Percentiles rank a stretch among this genome's conserved stretches.
These are phyloP conservation scores for Panthera tigris DNA, from an alignment of 2,113 vertebrate species.

Conservation along the genomic window DNA sequence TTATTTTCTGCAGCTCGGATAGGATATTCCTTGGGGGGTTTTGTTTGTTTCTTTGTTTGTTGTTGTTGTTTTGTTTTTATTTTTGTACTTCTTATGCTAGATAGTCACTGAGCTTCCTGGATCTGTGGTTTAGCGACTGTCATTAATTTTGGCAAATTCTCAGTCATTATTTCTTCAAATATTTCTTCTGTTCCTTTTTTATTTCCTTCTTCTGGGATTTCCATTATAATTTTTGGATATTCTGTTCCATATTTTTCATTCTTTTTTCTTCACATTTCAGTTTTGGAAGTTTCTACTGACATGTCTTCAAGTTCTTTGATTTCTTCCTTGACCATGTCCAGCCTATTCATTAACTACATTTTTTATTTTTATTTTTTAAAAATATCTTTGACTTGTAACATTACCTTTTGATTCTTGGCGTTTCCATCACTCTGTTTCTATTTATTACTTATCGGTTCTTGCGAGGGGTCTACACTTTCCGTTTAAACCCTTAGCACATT, in stretches of 20 bases:
- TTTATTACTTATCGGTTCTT: background rate
- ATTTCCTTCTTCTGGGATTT: background rate
- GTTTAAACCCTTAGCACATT: background rate
- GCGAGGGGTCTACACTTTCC: background rate
- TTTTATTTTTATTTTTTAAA: background rate
- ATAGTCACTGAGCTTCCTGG: background rate
- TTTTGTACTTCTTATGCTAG: background rate
- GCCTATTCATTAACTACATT: background rate
- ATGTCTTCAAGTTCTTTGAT: background rate
- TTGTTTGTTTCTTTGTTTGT: background rate
- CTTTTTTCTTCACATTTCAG: background rate
- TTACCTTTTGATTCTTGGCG: background rate
- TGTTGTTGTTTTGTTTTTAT: background rate
- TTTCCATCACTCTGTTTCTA: background rate
- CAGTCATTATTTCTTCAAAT: background rate
- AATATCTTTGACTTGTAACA: background rate
- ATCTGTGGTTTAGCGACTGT: background rate
- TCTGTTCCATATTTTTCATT: background rate
- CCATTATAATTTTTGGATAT: background rate
- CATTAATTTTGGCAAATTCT: background rate
- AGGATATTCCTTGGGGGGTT: background rate
- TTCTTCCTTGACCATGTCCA: background rate
- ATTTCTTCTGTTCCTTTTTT: background rate
- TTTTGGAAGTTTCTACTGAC: background rate
- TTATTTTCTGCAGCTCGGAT: background rate